Percentiles rank a stretch among this genome's conserved stretches.
Evolutionary conservation across 2,113 vertebrate species (phyloP).

Genomic region (Oophaga pumilio): DNA sequence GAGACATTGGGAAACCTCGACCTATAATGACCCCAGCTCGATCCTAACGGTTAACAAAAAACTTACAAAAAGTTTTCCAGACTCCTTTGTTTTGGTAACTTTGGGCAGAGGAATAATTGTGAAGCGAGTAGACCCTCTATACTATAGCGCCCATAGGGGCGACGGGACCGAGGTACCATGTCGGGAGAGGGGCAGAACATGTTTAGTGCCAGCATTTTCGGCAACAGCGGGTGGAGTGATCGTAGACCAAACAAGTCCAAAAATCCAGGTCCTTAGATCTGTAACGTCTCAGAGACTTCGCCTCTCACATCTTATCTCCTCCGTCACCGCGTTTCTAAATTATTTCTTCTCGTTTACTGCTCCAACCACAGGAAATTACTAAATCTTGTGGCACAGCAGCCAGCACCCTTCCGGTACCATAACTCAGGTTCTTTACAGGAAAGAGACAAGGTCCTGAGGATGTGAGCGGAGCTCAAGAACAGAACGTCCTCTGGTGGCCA

Average conservation of each 20-base stretch:
- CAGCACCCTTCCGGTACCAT: slow-evolving; percentile 18
- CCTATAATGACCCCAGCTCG: neutral
- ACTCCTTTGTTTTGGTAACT: too few relatives aligned
- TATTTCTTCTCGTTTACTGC: neutral
- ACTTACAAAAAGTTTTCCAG: neutral
- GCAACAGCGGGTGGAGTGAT: neutral
- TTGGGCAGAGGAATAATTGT: too few relatives aligned
- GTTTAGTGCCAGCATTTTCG: neutral
- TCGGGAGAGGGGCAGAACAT: neutral
- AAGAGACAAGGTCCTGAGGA: neutral
- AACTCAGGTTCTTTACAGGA: neutral
- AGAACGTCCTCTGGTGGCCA: neutral
- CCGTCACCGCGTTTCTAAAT: neutral
- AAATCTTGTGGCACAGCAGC: neutral
- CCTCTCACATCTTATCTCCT: neutral
- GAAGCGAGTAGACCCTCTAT: too few relatives aligned
- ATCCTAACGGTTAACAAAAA: neutral
- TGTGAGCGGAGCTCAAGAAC: neutral
- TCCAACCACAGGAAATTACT: slow-evolving; percentile 37
- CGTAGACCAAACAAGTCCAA: neutral
- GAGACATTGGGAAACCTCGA: neutral
- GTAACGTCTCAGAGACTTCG: too few relatives aligned
- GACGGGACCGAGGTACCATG: neutral
- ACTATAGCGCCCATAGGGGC: neutral
- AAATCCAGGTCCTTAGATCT: neutral